Conservation (phyloP, 2,113 vertebrate genomes). For the Corvus cornix region DNA sequence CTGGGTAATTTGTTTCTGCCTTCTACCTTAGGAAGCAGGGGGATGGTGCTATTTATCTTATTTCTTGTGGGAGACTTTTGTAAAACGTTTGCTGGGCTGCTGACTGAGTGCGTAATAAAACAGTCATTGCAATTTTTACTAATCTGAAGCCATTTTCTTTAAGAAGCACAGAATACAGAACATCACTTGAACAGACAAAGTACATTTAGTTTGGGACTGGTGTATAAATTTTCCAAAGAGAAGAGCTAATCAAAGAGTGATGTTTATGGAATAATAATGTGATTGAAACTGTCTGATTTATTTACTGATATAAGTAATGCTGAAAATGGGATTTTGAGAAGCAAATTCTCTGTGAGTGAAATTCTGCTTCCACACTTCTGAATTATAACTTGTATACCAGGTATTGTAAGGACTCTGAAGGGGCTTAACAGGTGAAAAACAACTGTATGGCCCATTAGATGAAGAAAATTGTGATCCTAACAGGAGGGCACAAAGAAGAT, state of each 20-base stretch:
- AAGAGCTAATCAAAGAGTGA: slow-evolving; percentile 52
- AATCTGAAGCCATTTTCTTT: slow-evolving; percentile 26
- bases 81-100: background rate
- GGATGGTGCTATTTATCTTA: slow-evolving; percentile 18
- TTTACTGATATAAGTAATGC: slow-evolving; percentile 12
- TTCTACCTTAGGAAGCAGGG: background rate
- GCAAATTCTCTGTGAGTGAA: background rate
- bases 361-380: background rate
- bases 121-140: slow-evolving; percentile 1
- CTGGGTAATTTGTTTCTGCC: slow-evolving; percentile 35
- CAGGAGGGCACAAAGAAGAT: background rate
- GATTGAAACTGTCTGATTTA: slow-evolving; percentile 1
- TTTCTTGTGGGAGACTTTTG: slow-evolving; percentile 3
- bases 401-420: background rate
- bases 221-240: slow-evolving; percentile 13
- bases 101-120: background rate
- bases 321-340: slow-evolving; percentile 27
- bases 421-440: background rate
- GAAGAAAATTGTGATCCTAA: background rate
- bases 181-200: background rate
- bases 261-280: slow-evolving; percentile 2
- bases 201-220: background rate
- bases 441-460: background rate
- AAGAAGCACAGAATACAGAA: background rate
- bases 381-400: background rate